Base-by-base conservation (phyloP, 2,888 invertebrate genomes). In the Melieria crassipennis region DNA sequence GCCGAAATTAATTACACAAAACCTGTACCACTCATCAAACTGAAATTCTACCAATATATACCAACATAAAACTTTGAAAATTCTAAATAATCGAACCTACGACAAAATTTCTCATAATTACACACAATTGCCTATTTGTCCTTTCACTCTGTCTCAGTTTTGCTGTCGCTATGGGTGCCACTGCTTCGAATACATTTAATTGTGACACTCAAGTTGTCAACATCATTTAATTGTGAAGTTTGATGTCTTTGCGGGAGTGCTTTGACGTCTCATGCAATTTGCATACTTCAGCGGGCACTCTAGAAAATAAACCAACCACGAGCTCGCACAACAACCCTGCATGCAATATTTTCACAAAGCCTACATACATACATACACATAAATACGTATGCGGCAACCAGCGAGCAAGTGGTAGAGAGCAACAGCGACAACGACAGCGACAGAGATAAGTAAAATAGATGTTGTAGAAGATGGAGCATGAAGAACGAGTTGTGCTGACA, bases 221-320 rank as follows among this genome's bases (percentile, higher is more conserved):
- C 65, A 55, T 16, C 46, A 42, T 52, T 68, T 68, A 68, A 68
- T 68, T 68, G 43, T 13, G n/a, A 68, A 66, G 50, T 52, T 52
- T 30, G 47, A 13, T 60, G 43, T 65, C 64, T 50, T 64, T 64
- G 64, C 56, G 43, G 50, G 43, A 42, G 48, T 50, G 42, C 13
- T 63, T 63, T 50, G 4, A 48, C 30, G 63, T 63, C n/a, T 63
- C 16, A 62, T 48, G 64, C 13, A 47, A 52, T 61, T 65, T 65
- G 57, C 66, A 61, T 64, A 47, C 57, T 55, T 7, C 56, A 30
- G 16, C 56, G 13, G 30, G 6, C 30, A 30, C 30, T 30, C 30
- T 30, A 30, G 30, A 30, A 30, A 30, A 30, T 30, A 30, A 30
- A 30, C 30, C 30, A 30, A 30, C 30, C 30, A 30, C 1, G 30